phyloP scores from a whole-genome alignment of 2,888 invertebrate species.

The Dexiosoma caninum region DNA sequence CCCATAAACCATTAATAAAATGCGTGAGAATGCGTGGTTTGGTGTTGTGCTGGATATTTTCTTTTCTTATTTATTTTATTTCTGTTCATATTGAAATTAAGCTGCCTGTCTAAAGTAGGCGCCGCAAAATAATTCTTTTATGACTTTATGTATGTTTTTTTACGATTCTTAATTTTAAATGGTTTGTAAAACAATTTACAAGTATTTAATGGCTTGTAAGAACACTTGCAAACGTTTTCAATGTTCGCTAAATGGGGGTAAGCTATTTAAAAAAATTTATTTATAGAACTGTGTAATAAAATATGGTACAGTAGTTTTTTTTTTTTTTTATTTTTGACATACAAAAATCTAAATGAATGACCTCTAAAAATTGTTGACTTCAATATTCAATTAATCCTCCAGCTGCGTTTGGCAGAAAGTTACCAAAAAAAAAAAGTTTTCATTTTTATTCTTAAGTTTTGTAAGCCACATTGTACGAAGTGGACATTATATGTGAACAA shows the following conservation, averaged over 20 bases:
- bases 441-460: no score
- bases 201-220: slow-evolving; percentile 40
- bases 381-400: background rate
- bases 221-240: slow-evolving; percentile 31
- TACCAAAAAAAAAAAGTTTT: no score
- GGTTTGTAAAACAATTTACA: slow-evolving; percentile 36
- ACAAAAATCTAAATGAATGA: background rate
- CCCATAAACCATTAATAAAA: slow-evolving; percentile 39
- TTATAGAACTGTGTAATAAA: background rate
- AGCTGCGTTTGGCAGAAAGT: no score
- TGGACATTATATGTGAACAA: no score
- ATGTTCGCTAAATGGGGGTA: background rate
- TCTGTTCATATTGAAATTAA: slow-evolving; percentile 16
- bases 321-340: no score
- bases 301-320: background rate
- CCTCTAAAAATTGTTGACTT: background rate
- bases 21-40: slow-evolving; percentile 55
- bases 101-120: slow-evolving; percentile 48
- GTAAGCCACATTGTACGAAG: no score
- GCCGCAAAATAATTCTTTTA: slow-evolving; percentile 35
- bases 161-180: slow-evolving; percentile 41
- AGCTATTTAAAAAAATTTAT: background rate
- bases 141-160: slow-evolving; percentile 3
- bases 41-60: background rate
- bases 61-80: slow-evolving; percentile 3